Evolutionary conservation across 2,888 invertebrate species (phyloP).

Genomic region (Abscondita cerata): DNA sequence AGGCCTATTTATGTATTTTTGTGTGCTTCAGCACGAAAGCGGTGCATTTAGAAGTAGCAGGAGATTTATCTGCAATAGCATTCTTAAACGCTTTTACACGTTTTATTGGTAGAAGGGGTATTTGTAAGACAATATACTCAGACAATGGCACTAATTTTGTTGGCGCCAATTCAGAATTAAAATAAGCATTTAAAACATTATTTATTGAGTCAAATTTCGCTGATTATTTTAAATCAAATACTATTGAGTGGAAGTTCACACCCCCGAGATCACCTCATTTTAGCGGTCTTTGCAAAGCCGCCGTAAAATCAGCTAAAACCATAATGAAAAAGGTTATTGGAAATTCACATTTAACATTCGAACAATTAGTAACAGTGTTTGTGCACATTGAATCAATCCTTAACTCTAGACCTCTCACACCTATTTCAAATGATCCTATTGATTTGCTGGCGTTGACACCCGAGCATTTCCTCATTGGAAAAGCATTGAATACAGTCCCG

Average conservation of each 20-base stretch:
- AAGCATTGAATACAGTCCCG: neutral
- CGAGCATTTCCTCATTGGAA: neutral
- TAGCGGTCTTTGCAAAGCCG: neutral
- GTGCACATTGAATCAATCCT: neutral
- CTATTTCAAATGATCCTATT: constrained; percentile 2
- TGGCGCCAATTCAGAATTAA: neutral
- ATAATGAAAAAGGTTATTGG: neutral
- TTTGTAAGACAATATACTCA: neutral
- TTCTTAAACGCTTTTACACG: neutral
- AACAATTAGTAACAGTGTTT: too few species aligned
- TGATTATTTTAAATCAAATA: too few species aligned
- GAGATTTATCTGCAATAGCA: neutral
- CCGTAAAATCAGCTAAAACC: too few species aligned
- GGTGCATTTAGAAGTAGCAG: neutral
- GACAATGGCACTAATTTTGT: constrained; percentile 7
- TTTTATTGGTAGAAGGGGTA: neutral
- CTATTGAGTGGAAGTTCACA: neutral
- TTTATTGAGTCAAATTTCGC: neutral
- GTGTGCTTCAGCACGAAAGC: neutral
- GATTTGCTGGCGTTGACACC: neutral
- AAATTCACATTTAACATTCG: neutral
- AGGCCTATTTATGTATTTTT: neutral
- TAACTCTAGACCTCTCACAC: constrained; percentile 3
- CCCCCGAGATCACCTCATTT: neutral
- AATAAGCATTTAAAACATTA: neutral